Evolutionary conservation across 1,140 invertebrate species (phyloP).

Genomic region (Drosophila pruinosa): DNA sequence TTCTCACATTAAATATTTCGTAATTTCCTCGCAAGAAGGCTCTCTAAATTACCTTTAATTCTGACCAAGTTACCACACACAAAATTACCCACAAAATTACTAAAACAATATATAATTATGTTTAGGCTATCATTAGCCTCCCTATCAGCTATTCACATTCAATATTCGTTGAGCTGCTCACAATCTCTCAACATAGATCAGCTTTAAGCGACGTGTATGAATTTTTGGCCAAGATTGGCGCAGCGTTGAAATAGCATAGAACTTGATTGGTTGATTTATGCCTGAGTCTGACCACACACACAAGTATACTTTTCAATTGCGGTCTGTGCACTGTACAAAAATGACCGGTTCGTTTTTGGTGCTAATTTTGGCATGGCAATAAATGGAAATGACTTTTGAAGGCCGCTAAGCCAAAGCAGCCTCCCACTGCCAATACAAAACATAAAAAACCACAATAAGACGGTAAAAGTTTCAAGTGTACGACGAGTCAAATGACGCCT

Average conservation of each 20-base stretch:
- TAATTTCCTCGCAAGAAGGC: too few relatives aligned
- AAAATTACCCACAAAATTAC: background rate
- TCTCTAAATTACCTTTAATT: background rate
- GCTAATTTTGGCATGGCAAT: constrained; percentile 59
- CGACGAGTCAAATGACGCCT: background rate
- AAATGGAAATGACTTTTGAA: constrained; percentile 64
- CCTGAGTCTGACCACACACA: constrained; percentile 6
- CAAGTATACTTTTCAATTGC: background rate
- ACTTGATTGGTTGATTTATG: constrained; percentile 55
- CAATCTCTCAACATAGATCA: constrained; percentile 38
- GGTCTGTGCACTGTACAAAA: constrained; percentile 36
- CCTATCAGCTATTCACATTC: constrained; percentile 3
- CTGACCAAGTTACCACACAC: background rate
- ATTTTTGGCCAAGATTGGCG: constrained; percentile 36
- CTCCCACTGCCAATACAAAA: background rate
- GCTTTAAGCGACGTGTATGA: constrained; percentile 38
- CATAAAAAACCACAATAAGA: background rate
- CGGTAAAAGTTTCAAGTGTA: constrained; percentile 56
- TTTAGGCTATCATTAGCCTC: background rate
- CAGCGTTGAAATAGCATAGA: constrained; percentile 37
- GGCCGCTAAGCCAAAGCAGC: constrained; percentile 18
- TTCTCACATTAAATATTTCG: too few relatives aligned
- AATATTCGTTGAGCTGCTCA: constrained; percentile 37
- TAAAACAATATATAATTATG: background rate
- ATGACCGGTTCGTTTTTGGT: constrained; percentile 14